A percentile compares a stretch with the other conserved stretches of the same genome.
These are phyloP conservation scores for Cancer borealis DNA, from an alignment of 2,888 invertebrate species.

Conservation along the genomic window DNA sequence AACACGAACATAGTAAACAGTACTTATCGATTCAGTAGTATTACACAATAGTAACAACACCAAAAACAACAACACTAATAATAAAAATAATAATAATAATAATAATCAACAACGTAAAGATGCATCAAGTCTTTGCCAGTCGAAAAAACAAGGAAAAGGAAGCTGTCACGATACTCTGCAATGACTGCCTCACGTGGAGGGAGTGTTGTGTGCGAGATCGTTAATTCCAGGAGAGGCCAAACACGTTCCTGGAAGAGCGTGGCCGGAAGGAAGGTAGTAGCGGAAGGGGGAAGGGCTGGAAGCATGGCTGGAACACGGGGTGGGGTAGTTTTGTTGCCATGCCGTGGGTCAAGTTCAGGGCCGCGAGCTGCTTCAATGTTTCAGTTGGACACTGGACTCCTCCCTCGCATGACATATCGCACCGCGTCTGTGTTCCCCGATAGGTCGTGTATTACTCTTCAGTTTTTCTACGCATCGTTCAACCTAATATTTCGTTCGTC, in stretches of 20 bases:
- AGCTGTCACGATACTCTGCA: not conserved
- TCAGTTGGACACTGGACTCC: not conserved
- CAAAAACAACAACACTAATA: not conserved
- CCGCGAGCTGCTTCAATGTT: slow-evolving; percentile 37
- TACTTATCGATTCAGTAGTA: not conserved
- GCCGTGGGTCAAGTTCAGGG: slow-evolving; percentile 53
- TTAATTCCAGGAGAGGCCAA: slow-evolving; percentile 35
- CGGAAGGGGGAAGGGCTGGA: not conserved
- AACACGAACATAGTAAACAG: not conserved
- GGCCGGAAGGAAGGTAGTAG: not conserved
- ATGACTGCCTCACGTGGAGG: not conserved
- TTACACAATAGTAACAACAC: no score
- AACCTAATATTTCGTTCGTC: no score
- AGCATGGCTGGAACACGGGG: not conserved
- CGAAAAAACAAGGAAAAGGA: not conserved
- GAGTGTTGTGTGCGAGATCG: slow-evolving; percentile 18
- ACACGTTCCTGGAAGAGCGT: slow-evolving; percentile 45
- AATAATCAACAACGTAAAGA: not conserved
- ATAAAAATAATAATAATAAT: no score
- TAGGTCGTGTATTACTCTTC: not conserved
- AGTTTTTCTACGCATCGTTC: no score
- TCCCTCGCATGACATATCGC: not conserved
- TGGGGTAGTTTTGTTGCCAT: slow-evolving; percentile 44
- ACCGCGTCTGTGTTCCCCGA: not conserved
- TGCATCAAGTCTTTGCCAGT: not conserved